Conservation (phyloP, 2,888 invertebrate species). For the Stenodema calcarata region DNA sequence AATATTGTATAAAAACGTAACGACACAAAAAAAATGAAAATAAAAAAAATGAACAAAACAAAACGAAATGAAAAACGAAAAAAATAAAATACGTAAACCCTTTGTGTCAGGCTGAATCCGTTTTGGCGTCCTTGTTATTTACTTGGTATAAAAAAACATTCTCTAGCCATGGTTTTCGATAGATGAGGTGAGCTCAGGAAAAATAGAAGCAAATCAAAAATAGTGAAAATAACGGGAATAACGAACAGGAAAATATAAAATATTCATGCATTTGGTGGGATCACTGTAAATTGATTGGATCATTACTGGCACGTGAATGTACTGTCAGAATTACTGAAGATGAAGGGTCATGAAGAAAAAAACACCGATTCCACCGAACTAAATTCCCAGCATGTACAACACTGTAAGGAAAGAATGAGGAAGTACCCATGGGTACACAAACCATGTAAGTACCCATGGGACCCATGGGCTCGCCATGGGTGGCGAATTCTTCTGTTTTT, state of each 20-base stretch:
- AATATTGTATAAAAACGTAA: conserved; percentile 52
- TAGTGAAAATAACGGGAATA: neutral
- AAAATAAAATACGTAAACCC: conserved; percentile 49
- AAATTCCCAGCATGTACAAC: no score
- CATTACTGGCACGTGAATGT: no score
- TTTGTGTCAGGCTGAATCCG: conserved; percentile 40
- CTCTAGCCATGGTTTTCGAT: neutral
- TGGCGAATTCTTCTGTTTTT: no score
- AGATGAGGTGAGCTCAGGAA: neutral
- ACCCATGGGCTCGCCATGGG: no score
- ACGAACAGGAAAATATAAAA: neutral
- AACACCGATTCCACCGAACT: no score
- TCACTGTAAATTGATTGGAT: no score
- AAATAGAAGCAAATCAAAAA: neutral
- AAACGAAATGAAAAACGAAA: conserved; percentile 54
- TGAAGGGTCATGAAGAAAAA: no score
- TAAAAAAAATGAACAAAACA: conserved; percentile 53
- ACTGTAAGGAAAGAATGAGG: no score
- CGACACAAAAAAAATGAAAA: conserved; percentile 44
- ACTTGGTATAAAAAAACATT: neutral
- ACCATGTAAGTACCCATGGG: no score
- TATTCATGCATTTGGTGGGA: neutral
- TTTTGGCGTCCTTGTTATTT: neutral
- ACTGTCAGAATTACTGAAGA: neutral
- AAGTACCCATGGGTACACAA: no score